Conservation (phyloP, 2,888 invertebrate genomes). For the Sinotaia quadrata region DNA sequence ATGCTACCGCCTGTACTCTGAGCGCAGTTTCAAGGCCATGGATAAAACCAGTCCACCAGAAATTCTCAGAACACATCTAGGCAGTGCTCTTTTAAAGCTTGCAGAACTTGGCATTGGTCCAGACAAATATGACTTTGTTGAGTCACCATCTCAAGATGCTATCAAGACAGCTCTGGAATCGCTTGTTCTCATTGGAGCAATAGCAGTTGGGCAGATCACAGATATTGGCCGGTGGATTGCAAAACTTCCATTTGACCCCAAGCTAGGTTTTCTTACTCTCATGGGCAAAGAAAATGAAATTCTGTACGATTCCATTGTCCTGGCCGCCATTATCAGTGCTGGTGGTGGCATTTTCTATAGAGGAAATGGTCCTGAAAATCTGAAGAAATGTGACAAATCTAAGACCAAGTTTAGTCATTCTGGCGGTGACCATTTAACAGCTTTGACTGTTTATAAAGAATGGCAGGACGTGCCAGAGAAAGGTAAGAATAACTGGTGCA, state of each 20-base stretch:
- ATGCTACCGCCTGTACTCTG: conserved; percentile 69
- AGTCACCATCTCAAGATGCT: conserved; percentile 53
- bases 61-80: conserved; percentile 62
- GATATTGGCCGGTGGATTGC: conserved; percentile 62
- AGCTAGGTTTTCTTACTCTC: conserved; percentile 43
- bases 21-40: conserved; percentile 65
- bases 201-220: conserved; percentile 52
- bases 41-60: conserved; percentile 63
- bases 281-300: conserved; percentile 39
- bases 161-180: conserved; percentile 51
- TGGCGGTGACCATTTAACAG: conserved; percentile 60
- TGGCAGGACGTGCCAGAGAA: conserved; percentile 55
- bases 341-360: conserved; percentile 63
- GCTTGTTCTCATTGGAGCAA: conserved; percentile 57
- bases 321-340: conserved; percentile 58
- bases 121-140: conserved; percentile 65
- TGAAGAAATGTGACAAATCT: conserved; percentile 48
- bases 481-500: conserved; percentile 62
- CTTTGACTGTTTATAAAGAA: conserved; percentile 47
- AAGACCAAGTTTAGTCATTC: conserved; percentile 60
- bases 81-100: conserved; percentile 60
- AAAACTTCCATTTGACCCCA: conserved; percentile 63
- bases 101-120: conserved; percentile 62
- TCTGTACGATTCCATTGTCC: conserved; percentile 56
- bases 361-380: conserved; percentile 51